Percentiles rank a stretch among this genome's conserved stretches.
phyloP scores from a whole-genome alignment of 2,113 vertebrate species.

The Triplophysa tibetana region DNA sequence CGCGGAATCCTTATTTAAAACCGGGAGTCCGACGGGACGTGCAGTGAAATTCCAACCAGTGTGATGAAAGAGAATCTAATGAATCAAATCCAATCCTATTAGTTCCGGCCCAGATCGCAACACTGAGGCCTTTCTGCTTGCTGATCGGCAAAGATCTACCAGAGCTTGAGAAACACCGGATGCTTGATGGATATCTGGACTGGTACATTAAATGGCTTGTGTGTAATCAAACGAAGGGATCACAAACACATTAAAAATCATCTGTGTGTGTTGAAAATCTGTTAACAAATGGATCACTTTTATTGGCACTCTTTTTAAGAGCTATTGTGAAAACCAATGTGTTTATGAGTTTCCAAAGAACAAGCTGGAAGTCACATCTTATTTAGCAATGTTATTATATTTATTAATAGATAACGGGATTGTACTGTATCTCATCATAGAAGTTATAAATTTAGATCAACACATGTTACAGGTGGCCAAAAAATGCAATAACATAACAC shows the following conservation, averaged over 20 bases:
- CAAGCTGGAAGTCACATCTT: neutral
- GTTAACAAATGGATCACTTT: neutral
- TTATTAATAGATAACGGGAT: neutral
- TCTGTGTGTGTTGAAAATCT: neutral
- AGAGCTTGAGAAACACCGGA: constrained; percentile 61
- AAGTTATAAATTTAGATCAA: too few relatives aligned
- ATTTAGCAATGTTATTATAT: neutral
- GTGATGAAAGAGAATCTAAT: constrained; percentile 80
- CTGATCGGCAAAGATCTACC: constrained; percentile 70
- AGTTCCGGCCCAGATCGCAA: constrained; percentile 79
- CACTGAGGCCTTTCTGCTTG: constrained; percentile 67
- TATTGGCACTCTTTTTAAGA: neutral
- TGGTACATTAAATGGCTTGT: constrained; percentile 16
- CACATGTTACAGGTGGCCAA: neutral
- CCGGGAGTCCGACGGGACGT: constrained; percentile 72
- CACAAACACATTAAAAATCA: neutral
- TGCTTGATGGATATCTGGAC: constrained; percentile 46
- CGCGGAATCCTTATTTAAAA: constrained; percentile 60
- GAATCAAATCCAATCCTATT: constrained; percentile 86
- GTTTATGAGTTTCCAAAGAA: neutral
- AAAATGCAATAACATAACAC: neutral
- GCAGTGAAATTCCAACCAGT: constrained; percentile 82
- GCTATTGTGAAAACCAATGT: neutral
- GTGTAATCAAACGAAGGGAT: constrained; percentile 3
- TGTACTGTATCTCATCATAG: too few relatives aligned